Evolutionary conservation across 2,888 invertebrate genomes (phyloP).

Genomic region (Seira sanloemensis): DNA sequence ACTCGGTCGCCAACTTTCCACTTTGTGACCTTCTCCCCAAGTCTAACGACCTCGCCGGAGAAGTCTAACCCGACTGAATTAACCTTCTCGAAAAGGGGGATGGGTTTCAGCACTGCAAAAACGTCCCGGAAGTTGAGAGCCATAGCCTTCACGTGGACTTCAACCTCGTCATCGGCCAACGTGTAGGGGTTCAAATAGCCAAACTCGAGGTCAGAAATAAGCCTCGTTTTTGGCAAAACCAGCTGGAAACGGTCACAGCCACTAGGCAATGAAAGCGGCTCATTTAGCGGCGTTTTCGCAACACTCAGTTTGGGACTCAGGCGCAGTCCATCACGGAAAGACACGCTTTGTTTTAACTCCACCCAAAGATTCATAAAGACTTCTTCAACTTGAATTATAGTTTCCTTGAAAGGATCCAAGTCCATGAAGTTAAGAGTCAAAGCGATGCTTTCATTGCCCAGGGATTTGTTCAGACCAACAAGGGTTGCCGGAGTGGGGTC

Average conservation of each 20-base stretch:
- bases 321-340: neutral
- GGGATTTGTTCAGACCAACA: neutral
- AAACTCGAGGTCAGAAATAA: constrained; percentile 46
- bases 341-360: neutral
- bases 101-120: constrained; percentile 51
- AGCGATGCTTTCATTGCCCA: neutral
- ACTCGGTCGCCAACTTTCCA: constrained; percentile 41
- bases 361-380: constrained; percentile 19
- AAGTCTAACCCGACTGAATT: constrained; percentile 48
- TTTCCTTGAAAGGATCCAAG: neutral
- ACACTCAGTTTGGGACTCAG: neutral
- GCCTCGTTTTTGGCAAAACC: constrained; percentile 28
- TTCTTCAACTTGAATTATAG: neutral
- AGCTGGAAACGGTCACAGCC: constrained; percentile 39
- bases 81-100: constrained; percentile 27
- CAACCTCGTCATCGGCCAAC: constrained; percentile 31
- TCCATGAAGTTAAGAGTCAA: neutral
- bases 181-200: neutral
- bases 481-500: neutral
- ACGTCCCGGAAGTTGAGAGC: constrained; percentile 56
- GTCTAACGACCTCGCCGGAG: constrained; percentile 25
- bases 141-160: constrained; percentile 33
- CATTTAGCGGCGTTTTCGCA: neutral
- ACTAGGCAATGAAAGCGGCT: constrained; percentile 16
- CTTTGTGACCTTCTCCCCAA: constrained; percentile 29